Conservation (phyloP, 1,140 invertebrate species). For the Lepidotrigona ventralis region DNA sequence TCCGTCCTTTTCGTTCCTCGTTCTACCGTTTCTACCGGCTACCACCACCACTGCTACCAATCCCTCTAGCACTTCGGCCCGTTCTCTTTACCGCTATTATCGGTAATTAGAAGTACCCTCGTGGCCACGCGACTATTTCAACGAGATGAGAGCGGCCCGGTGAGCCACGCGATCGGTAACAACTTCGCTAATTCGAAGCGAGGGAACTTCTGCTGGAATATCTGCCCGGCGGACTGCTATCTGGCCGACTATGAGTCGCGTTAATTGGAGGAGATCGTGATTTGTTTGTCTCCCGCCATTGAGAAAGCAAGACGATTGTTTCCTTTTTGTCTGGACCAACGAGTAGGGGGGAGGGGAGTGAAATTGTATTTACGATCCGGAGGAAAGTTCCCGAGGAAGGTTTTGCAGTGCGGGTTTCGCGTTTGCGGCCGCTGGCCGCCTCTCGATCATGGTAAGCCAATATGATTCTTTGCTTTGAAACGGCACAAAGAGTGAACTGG, state of each 20-base stretch:
- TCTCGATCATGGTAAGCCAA: background rate
- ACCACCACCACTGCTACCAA: constrained; percentile 4
- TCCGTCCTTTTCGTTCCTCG: constrained; percentile 23
- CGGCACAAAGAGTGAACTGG: background rate
- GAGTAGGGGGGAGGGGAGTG: too few species aligned
- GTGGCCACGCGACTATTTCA: constrained; percentile 76
- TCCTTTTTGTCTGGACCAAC: background rate
- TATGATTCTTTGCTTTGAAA: background rate
- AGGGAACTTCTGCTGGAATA: constrained; percentile 19
- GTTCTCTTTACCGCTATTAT: constrained; percentile 73
- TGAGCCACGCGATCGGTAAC: constrained; percentile 47
- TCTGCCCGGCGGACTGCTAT: background rate
- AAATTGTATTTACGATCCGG: background rate
- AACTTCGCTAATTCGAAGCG: constrained; percentile 55
- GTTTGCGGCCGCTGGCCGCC: background rate
- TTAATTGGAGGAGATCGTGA: constrained; percentile 32
- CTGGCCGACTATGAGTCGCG: background rate
- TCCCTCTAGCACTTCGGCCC: constrained; percentile 45
- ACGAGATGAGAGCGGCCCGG: constrained; percentile 50
- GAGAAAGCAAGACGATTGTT: background rate
- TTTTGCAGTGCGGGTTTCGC: background rate
- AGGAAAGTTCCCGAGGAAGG: background rate
- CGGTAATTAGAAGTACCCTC: constrained; percentile 79
- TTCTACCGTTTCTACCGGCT: background rate
- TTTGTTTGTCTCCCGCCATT: background rate